A percentile compares a stretch with the other conserved stretches of the same genome.
phyloP scores from a whole-genome alignment of 2,797 vertebrate species.

The Sebastes iracundus region DNA sequence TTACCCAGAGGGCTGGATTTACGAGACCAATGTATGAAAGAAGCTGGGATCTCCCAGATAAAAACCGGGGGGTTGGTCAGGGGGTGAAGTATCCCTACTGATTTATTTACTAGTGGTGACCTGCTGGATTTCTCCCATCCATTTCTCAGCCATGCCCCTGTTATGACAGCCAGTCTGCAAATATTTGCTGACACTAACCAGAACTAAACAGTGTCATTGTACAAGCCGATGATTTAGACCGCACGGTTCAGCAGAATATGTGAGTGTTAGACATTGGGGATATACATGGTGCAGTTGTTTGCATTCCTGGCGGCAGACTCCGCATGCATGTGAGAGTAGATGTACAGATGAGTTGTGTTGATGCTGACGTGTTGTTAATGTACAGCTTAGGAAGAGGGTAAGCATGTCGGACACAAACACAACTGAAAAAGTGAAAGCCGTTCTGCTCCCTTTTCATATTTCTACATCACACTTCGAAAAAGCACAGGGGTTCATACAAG shows the following conservation, averaged over 20 bases:
- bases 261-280: conserved; percentile 67
- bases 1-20: conserved; percentile 72
- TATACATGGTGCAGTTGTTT: conserved; percentile 79
- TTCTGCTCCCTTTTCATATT: background rate
- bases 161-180: conserved; percentile 87
- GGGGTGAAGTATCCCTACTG: conserved; percentile 81
- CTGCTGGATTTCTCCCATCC: conserved; percentile 73
- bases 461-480: no score
- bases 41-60: conserved; percentile 80
- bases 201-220: conserved; percentile 85
- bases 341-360: conserved; percentile 63
- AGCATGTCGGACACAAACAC: conserved; percentile 37
- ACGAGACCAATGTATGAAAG: conserved; percentile 73
- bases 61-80: conserved; percentile 76
- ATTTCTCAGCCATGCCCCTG: conserved; percentile 82
- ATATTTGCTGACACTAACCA: conserved; percentile 88
- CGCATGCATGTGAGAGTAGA: conserved; percentile 54
- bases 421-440: background rate
- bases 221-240: conserved; percentile 77
- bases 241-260: conserved; percentile 67
- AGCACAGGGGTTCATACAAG: background rate
- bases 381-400: conserved; percentile 27
- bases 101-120: conserved; percentile 81
- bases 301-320: conserved; percentile 73
- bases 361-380: conserved; percentile 59